Percentiles rank a stretch among this genome's conserved stretches.
Evolutionary conservation across 2,797 vertebrate species (phyloP).

Genomic region (Sternarchorhynchus goeldii): DNA sequence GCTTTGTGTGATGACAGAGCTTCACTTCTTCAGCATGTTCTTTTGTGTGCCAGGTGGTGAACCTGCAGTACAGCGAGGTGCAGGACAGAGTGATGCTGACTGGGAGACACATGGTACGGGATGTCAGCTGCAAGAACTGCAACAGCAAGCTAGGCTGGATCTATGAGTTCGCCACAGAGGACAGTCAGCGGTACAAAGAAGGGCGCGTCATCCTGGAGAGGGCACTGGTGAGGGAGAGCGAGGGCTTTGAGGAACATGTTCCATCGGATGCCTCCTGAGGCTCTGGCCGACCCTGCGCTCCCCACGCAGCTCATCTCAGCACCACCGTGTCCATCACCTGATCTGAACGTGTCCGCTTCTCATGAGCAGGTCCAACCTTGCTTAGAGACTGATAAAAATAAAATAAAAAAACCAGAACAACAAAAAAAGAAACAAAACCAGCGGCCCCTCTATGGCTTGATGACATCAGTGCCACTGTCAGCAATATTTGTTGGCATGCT

Average conservation of each 20-base stretch:
- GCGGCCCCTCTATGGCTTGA: neutral
- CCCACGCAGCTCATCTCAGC: constrained; percentile 33
- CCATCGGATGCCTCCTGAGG: constrained; percentile 94
- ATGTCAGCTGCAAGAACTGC: constrained; percentile 99
- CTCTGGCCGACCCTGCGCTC: neutral
- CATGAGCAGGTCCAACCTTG: constrained; percentile 18
- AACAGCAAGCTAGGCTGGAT: constrained; percentile 99
- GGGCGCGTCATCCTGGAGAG: constrained; percentile 97
- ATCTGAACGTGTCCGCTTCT: constrained; percentile 34
- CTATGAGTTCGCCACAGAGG: constrained; percentile 98
- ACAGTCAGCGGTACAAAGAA: constrained; percentile 98
- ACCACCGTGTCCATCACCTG: constrained; percentile 22
- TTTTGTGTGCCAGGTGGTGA: constrained; percentile 85
- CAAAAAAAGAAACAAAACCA: neutral
- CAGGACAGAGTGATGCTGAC: constrained; percentile 98
- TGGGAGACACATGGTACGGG: constrained; percentile 96
- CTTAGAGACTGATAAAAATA: constrained; percentile 33
- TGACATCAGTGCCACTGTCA: neutral
- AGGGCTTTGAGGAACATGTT: constrained; percentile 97
- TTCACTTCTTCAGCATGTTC: neutral
- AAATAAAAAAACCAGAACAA: constrained; percentile 19
- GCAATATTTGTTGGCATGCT: neutral
- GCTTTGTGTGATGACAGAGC: too few species aligned
- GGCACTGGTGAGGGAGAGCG: constrained; percentile 93
- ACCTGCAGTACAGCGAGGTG: constrained; percentile 96